Evolutionary conservation across 2,113 vertebrate genomes (phyloP).

Genomic region (Mobula hypostoma): DNA sequence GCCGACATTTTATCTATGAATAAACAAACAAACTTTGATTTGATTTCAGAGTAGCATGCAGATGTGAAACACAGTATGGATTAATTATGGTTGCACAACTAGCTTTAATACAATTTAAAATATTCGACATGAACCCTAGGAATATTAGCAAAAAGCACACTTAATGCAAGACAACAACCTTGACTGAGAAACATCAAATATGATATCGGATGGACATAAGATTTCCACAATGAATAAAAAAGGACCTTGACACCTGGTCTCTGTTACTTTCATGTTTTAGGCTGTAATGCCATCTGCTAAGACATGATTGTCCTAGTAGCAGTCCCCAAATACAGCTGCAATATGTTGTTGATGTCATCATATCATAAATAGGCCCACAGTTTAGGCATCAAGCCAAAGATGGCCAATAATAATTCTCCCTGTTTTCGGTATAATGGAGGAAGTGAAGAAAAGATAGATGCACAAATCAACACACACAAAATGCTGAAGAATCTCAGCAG

Average conservation of each 20-base stretch:
- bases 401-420: not conserved
- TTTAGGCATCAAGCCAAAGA: not conserved
- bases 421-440: not conserved
- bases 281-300: not conserved
- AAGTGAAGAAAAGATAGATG: not conserved
- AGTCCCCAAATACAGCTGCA: slow-evolving; percentile 29
- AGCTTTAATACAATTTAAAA: not conserved
- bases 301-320: not conserved
- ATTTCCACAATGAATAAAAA: not conserved
- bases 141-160: too few relatives aligned
- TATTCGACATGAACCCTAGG: not conserved
- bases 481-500: too few relatives aligned
- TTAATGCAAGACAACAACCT: not conserved
- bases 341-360: not conserved
- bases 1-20: too few relatives aligned
- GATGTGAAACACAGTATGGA: not conserved
- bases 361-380: not conserved
- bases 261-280: not conserved
- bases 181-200: not conserved
- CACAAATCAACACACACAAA: too few relatives aligned
- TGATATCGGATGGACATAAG: not conserved
- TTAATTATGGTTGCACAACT: not conserved
- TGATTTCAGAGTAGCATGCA: not conserved
- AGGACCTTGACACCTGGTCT: not conserved
- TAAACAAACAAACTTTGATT: too few relatives aligned